phyloP scores from a whole-genome alignment of 2,888 invertebrate genomes.

The Hylaea fasciaria region DNA sequence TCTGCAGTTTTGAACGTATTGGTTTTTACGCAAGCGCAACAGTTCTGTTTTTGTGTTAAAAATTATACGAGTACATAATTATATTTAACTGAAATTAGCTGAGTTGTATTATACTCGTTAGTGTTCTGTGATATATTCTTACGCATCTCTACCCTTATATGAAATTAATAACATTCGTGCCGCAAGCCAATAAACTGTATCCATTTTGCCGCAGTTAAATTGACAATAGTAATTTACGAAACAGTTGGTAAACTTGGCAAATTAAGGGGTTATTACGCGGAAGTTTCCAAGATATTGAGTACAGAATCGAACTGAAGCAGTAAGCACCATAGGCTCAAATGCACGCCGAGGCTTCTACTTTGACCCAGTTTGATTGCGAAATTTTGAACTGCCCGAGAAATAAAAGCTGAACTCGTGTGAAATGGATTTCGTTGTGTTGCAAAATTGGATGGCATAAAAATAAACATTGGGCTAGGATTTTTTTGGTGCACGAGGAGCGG shows the following conservation, averaged over 20 bases:
- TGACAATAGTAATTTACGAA: constrained; percentile 18
- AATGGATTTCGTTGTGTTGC: background rate
- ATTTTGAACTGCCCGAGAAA: background rate
- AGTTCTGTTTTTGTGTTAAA: too few relatives aligned
- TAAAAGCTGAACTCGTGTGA: background rate
- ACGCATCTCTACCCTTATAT: background rate
- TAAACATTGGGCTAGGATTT: too few relatives aligned
- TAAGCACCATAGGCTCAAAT: constrained; percentile 6
- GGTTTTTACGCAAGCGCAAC: too few relatives aligned
- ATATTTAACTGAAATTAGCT: too few relatives aligned
- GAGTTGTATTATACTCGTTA: too few relatives aligned
- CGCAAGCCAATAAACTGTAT: constrained; percentile 6
- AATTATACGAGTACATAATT: too few relatives aligned
- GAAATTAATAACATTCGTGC: background rate
- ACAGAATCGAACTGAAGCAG: constrained; percentile 19
- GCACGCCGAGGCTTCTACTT: constrained; percentile 15
- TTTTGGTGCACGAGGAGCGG: background rate
- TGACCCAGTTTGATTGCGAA: constrained; percentile 23
- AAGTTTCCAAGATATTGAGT: constrained; percentile 32
- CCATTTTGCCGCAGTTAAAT: constrained; percentile 8
- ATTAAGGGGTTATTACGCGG: constrained; percentile 27
- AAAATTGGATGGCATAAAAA: too few relatives aligned
- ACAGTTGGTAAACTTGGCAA: constrained; percentile 20
- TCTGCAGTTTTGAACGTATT: background rate
- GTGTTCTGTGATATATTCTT: too few relatives aligned